Conservation (phyloP, 2,888 invertebrate genomes). For the Latrodectus elegans region DNA sequence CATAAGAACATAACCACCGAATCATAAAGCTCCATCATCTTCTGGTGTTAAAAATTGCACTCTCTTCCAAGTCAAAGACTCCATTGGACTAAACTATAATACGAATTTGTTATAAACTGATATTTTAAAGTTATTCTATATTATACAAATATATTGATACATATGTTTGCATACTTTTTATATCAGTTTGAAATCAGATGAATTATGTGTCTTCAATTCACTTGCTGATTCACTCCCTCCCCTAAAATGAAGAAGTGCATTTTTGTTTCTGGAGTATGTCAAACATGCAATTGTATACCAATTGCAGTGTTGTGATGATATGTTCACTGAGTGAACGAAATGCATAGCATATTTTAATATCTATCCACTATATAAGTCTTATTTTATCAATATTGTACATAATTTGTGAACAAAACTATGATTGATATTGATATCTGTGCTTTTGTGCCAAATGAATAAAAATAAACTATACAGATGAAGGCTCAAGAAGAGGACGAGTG, state of each 20-base stretch:
- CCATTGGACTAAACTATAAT: slow-evolving; percentile 1
- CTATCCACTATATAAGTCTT: slow-evolving; percentile 53
- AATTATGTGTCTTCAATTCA: not conserved
- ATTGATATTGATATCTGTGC: slow-evolving; percentile 42
- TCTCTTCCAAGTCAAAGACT: slow-evolving; percentile 33
- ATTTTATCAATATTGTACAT: slow-evolving; percentile 46
- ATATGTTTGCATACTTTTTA: slow-evolving; percentile 3
- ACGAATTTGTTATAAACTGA: slow-evolving; percentile 6
- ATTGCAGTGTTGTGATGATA: not conserved
- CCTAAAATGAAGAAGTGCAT: slow-evolving; percentile 17
- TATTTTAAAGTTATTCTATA: slow-evolving; percentile 11
- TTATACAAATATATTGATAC: not conserved
- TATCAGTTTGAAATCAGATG: slow-evolving; percentile 19
- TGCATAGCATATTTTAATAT: slow-evolving; percentile 8
- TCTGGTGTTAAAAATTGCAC: slow-evolving; percentile 11
- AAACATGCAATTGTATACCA: not conserved
- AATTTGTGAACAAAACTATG: slow-evolving; percentile 41
- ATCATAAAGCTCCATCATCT: slow-evolving; percentile 5
- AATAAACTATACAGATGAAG: slow-evolving; percentile 6
- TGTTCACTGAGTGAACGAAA: slow-evolving; percentile 61
- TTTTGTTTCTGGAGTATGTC: not conserved
- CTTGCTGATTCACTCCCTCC: not conserved
- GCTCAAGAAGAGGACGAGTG: slow-evolving; percentile 20
- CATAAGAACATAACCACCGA: slow-evolving; percentile 15
- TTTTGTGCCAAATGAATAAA: slow-evolving; percentile 58